phyloP scores from a whole-genome alignment of 1,140 invertebrate genomes.

The Vanessa atalanta region DNA sequence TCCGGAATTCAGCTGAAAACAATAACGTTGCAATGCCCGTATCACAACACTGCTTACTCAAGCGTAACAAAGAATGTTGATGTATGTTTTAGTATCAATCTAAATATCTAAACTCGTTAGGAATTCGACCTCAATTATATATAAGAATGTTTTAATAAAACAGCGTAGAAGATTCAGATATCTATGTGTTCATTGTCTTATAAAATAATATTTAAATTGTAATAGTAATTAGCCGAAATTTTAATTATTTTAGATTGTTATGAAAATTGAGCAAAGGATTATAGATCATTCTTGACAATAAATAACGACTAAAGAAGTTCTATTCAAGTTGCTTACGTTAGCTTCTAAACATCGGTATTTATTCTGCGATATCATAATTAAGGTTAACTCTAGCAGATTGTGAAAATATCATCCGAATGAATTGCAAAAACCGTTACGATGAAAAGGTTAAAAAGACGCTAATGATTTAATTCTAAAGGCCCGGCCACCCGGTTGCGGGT shows the following conservation, averaged over 20 bases:
- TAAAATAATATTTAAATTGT: no score
- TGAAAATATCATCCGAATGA: constrained; percentile 27
- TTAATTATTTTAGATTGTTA: no score
- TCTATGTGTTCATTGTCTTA: no score
- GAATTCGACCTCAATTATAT: no score
- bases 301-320: background rate
- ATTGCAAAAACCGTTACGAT: constrained; percentile 32
- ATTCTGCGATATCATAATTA: constrained; percentile 12
- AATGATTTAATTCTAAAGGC: constrained; percentile 36
- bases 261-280: no score
- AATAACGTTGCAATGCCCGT: constrained; percentile 3
- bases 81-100: no score
- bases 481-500: constrained; percentile 33
- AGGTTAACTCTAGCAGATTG: constrained; percentile 24
- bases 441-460: constrained; percentile 34
- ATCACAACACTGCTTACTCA: background rate
- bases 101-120: no score
- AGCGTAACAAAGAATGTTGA: background rate
- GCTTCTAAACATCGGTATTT: background rate
- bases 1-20: constrained; percentile 31
- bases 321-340: background rate
- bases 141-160: no score
- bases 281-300: no score
- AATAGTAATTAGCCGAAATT: no score
- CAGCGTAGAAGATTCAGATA: no score